Evolutionary conservation across 2,113 vertebrate genomes (phyloP), one percentile per base, ranked within the genome.

Genomic region (Pampusana beccarii): DNA sequence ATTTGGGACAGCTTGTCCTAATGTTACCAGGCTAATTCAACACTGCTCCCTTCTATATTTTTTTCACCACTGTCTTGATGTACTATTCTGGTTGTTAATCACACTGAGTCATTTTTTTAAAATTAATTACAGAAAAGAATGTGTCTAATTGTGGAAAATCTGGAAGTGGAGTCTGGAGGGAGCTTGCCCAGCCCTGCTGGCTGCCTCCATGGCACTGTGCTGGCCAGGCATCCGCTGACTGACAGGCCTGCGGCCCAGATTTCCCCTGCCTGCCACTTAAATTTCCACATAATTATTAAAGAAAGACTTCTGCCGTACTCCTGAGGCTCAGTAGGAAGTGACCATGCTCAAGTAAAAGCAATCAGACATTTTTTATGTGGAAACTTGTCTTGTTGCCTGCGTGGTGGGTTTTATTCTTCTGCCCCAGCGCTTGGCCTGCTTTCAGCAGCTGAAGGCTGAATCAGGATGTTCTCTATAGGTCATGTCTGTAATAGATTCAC

Each of bases 401-500:
- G 2, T 50, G 31, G 40, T 77, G n/a, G 26, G 8, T 70, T 60
- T 79, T n/a, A 34, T 46, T 58, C 9, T 53, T 19, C 21, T 57
- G 23, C 16, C 23, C 46, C 10, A 25, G 33, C 0, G 2, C 20
- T 67, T 0, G 1, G 4, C 7, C 12, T 38, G 8, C 26, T 25
- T 36, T 79, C 5, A 23, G 42, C 40, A 56, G 18, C 60, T 29
- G 20, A 61, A 19, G 46, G 31, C 12, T 34, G 17, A 40, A 50
- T 66, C 5, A 23, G 24, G 53, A 9, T 54, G 8, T 77, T 50
- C 23, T 33, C 44, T 20, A 12, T 2, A 40, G 26, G 9, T 58
- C 64, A 5, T 15, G 9, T 16, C 12, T n/a, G n/a, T n/a, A n/a
- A n/a, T n/a, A n/a, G n/a, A n/a, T n/a, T n/a, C n/a, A n/a, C n/a